Percentiles rank a stretch among this genome's conserved stretches.
Conservation (phyloP, 2,113 vertebrate species). For the Melospiza georgiana region DNA sequence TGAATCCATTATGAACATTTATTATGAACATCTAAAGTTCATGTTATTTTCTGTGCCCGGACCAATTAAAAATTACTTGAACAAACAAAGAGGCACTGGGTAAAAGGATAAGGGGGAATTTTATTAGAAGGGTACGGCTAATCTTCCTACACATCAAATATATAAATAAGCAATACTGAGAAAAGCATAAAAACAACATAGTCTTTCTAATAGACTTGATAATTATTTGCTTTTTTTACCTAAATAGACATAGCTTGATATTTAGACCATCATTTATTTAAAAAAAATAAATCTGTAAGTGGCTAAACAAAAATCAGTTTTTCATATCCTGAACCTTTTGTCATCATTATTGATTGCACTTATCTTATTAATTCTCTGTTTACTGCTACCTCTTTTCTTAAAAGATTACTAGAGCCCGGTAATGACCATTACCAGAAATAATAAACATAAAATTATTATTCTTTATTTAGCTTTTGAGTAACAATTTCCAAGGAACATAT, state of each 20-base stretch:
- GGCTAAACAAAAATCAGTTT: background rate
- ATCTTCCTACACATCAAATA: background rate
- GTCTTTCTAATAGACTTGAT: background rate
- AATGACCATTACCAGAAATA: background rate
- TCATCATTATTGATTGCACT: background rate
- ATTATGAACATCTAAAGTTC: background rate
- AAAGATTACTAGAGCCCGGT: background rate
- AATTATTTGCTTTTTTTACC: background rate
- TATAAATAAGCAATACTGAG: background rate
- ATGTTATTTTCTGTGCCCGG: background rate
- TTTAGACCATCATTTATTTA: background rate
- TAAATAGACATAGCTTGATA: background rate
- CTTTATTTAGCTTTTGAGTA: background rate
- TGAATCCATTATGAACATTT: background rate
- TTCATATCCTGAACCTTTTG: background rate
- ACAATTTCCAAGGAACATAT: background rate
- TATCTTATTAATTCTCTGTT: background rate
- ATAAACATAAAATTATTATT: background rate
- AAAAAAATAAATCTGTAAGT: background rate
- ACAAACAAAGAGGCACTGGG: background rate
- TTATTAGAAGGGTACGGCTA: background rate
- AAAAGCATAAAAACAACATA: background rate
- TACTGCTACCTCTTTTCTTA: background rate
- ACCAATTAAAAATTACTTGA: background rate
- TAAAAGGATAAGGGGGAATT: background rate